A percentile compares a stretch with the other conserved stretches of the same genome.
Evolutionary conservation across 2,888 invertebrate genomes (phyloP).

Genomic region (Amiota minor): DNA sequence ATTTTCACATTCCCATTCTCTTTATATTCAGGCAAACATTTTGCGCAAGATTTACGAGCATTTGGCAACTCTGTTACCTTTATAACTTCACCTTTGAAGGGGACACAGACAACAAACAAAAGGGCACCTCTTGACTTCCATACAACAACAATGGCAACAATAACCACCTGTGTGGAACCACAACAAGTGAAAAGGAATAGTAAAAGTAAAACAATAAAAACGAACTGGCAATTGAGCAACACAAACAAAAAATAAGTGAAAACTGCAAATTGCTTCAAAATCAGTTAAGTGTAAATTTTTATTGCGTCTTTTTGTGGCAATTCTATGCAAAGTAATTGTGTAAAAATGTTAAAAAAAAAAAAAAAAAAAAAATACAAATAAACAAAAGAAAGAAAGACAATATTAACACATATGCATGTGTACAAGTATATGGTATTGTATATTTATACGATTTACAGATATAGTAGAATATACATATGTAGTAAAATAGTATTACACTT

Average conservation of each 20-base stretch:
- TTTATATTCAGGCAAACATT: background rate
- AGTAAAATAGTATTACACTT: no score
- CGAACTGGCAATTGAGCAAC: background rate
- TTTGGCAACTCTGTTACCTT: slow-evolving; percentile 10
- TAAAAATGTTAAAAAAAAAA: slow-evolving; percentile 44
- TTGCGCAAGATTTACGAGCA: slow-evolving; percentile 14
- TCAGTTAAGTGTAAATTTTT: slow-evolving; percentile 69
- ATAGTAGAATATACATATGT: no score
- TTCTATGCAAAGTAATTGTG: slow-evolving; percentile 48
- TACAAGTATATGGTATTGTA: background rate
- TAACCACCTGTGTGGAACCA: no score
- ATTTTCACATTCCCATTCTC: no score
- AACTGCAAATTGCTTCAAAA: slow-evolving; percentile 69
- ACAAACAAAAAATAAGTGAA: slow-evolving; percentile 39
- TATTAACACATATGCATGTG: background rate
- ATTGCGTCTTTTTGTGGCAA: slow-evolving; percentile 52
- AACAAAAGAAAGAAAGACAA: background rate
- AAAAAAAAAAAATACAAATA: background rate
- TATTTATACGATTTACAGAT: no score
- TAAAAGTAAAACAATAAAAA: background rate
- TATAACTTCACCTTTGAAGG: no score
- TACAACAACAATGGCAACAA: background rate
- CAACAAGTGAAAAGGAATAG: background rate
- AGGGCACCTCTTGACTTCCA: slow-evolving; percentile 5
- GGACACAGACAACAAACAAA: background rate